Evolutionary conservation across 2,797 vertebrate species (phyloP).

Genomic region (Leptatherina wallacei): DNA sequence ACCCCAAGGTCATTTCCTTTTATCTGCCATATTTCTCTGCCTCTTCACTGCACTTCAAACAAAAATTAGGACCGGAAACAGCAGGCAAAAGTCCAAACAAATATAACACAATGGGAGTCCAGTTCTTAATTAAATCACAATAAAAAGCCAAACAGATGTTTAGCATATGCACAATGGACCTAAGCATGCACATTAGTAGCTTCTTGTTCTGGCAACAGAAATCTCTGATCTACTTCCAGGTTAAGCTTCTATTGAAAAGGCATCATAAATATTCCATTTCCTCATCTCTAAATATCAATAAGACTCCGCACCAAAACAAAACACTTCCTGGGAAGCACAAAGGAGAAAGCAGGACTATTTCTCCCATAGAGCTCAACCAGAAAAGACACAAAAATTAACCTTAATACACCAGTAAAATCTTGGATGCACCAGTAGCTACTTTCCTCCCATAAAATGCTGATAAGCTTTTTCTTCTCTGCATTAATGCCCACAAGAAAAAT

Average conservation of each 20-base stretch:
- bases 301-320: neutral
- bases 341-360: neutral
- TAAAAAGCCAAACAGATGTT: neutral
- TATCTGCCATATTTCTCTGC: conserved; percentile 28
- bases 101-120: neutral
- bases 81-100: neutral
- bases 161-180: neutral
- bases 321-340: neutral
- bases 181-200: neutral
- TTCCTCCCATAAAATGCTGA: neutral
- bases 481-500: conserved; percentile 5
- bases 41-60: conserved; percentile 11
- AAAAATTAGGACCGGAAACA: conserved; percentile 27
- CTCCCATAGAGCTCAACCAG: neutral
- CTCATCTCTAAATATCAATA: neutral
- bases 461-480: conserved; percentile 2
- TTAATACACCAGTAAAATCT: neutral
- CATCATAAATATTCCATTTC: neutral
- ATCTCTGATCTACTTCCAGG: neutral
- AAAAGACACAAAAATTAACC: neutral
- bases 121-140: neutral
- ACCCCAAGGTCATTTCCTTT: conserved; percentile 36
- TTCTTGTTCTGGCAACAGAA: neutral
- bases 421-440: rapidly evolving
- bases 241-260: neutral